Evolutionary conservation across 2,113 vertebrate genomes (phyloP).

Genomic region (Polypterus bichir): DNA sequence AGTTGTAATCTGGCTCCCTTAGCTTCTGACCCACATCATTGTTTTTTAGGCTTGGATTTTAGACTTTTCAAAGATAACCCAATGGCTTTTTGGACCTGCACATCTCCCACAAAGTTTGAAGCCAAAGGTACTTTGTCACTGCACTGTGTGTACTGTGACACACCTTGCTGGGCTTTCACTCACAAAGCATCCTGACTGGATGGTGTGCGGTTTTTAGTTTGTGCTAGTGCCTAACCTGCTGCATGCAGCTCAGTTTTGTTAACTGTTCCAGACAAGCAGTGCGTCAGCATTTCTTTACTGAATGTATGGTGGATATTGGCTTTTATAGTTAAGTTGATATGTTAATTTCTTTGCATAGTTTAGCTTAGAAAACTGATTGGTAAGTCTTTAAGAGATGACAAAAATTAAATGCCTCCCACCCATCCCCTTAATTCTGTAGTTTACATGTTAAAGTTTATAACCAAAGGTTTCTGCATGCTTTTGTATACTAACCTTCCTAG

Average conservation of each 20-base stretch:
- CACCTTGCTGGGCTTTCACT: constrained; percentile 46
- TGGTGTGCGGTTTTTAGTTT: constrained; percentile 33
- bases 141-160: constrained; percentile 51
- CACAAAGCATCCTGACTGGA: constrained; percentile 49
- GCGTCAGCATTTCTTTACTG: too few species aligned
- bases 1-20: constrained; percentile 22
- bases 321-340: too few species aligned
- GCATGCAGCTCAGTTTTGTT: constrained; percentile 30
- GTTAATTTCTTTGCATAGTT: too few species aligned
- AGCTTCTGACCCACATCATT: constrained; percentile 43
- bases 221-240: constrained; percentile 26
- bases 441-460: too few species aligned
- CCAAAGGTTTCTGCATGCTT: too few species aligned
- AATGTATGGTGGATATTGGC: too few species aligned
- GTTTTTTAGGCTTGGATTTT: constrained; percentile 97
- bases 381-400: too few species aligned
- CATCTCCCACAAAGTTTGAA: constrained; percentile 69
- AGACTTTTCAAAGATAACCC: constrained; percentile 99
- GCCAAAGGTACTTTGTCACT: constrained; percentile 77
- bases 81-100: constrained; percentile 94
- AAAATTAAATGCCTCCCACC: too few species aligned
- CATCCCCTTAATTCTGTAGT: too few species aligned
- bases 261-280: too few species aligned
- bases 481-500: too few species aligned
- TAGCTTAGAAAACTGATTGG: too few species aligned